These are phyloP conservation scores for Eubucco bourcierii DNA, from an alignment of 2,113 vertebrate genomes.

Conservation along the genomic window DNA sequence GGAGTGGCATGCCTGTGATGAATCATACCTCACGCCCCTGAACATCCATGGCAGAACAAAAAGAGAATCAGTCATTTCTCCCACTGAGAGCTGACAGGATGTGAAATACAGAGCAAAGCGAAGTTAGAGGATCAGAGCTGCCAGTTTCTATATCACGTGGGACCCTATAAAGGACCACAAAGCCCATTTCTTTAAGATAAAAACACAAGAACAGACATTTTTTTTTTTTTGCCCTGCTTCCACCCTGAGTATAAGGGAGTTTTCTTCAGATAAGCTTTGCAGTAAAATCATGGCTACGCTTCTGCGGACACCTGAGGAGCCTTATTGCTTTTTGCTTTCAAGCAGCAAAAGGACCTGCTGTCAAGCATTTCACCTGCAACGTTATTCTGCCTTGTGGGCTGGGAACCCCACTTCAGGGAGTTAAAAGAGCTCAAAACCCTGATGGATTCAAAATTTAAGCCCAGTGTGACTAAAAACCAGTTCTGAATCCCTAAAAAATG, in stretches of 20 bases:
- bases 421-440: neutral
- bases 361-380: neutral
- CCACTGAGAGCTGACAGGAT: neutral
- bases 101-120: neutral
- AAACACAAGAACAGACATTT: neutral
- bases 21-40: neutral
- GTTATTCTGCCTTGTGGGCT: neutral
- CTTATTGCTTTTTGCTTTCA: neutral
- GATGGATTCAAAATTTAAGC: neutral
- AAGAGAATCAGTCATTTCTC: constrained; percentile 10
- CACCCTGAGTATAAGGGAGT: neutral
- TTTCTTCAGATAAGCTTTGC: neutral
- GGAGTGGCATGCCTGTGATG: neutral
- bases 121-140: constrained; percentile 5
- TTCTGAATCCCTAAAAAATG: neutral
- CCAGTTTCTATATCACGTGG: neutral
- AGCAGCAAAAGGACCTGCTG: neutral
- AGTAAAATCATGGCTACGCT: neutral
- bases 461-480: neutral
- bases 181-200: neutral
- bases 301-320: neutral
- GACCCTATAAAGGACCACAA: neutral
- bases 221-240: neutral
- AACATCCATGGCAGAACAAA: neutral
- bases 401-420: neutral